These are phyloP conservation scores for Apeira syringaria DNA, from an alignment of 2,888 invertebrate genomes.

Conservation along the genomic window DNA sequence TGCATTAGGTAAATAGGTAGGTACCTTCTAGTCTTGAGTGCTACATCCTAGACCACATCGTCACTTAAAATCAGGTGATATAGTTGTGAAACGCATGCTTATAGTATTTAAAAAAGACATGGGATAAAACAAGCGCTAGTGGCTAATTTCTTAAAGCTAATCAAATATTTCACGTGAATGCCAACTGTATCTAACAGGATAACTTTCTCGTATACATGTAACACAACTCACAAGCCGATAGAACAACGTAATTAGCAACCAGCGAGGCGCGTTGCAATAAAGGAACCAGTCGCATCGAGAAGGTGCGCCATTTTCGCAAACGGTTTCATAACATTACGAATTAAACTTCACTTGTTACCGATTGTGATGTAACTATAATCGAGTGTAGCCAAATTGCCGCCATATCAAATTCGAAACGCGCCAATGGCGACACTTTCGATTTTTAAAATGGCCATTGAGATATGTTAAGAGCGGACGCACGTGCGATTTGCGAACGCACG, in stretches of 20 bases:
- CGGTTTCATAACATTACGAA: conserved; percentile 51
- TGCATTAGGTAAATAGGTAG: no score
- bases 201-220: conserved; percentile 4
- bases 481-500: conserved; percentile 15
- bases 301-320: conserved; percentile 49
- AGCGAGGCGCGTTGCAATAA: conserved; percentile 23
- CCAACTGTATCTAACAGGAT: no score
- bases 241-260: conserved; percentile 15
- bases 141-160: no score
- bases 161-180: no score
- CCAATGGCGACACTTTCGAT: conserved; percentile 58
- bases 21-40: no score
- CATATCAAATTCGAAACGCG: conserved; percentile 47
- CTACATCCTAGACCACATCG: no score
- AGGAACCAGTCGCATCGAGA: conserved; percentile 39
- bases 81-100: no score
- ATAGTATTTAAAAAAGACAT: no score
- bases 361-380: conserved; percentile 36
- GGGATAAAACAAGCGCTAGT: no score
- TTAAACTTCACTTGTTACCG: conserved; percentile 31
- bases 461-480: conserved; percentile 23
- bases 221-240: conserved; percentile 14
- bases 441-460: conserved; percentile 48
- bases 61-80: no score
- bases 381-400: conserved; percentile 42